Evolutionary conservation across 2,888 invertebrate species (phyloP).

Genomic region (Amorpha juglandis): DNA sequence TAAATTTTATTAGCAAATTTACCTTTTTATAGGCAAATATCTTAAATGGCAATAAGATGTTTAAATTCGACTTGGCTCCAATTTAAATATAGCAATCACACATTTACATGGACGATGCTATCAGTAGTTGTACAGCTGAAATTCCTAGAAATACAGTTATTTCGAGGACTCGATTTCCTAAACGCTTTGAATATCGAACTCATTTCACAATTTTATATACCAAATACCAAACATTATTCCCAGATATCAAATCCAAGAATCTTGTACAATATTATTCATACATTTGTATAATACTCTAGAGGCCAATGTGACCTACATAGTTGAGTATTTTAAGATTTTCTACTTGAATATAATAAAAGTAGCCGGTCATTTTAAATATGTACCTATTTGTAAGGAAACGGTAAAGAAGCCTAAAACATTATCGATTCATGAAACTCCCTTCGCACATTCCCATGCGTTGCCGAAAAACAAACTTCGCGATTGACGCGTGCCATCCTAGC

Average conservation of each 20-base stretch:
- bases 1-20: no score
- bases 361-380: no score
- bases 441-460: not conserved
- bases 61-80: not conserved
- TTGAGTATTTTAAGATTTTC: not conserved
- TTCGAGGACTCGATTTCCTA: not conserved
- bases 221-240: not conserved
- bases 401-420: no score
- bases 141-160: not conserved
- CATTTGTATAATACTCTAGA: not conserved
- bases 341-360: not conserved
- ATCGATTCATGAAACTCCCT: not conserved
- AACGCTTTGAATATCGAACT: constrained; percentile 1
- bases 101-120: not conserved
- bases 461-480: not conserved
- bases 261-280: not conserved
- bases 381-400: no score
- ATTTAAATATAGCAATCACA: not conserved
- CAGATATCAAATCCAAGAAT: not conserved
- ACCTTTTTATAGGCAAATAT: no score
- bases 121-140: not conserved
- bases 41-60: no score
- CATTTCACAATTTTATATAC: not conserved
- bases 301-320: not conserved
- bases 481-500: constrained; percentile 15